Percentiles rank a stretch among this genome's conserved stretches.
phyloP scores from a whole-genome alignment of 2,113 vertebrate species.

The Progne subis region DNA sequence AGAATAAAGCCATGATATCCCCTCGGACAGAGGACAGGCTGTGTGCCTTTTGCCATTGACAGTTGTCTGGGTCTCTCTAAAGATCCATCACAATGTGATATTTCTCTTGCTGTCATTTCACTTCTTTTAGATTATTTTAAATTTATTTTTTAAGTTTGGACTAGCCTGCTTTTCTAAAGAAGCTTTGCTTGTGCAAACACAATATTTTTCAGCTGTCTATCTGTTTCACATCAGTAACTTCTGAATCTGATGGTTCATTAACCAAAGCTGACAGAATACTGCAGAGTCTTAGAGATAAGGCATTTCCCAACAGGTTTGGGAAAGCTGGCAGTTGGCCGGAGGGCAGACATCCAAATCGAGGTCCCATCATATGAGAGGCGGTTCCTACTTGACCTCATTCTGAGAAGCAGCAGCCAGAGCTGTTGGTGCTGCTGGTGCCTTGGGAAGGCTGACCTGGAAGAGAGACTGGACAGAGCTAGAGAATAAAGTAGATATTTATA shows the following conservation, averaged over 20 bases:
- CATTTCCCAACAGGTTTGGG: neutral
- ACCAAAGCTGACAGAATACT: neutral
- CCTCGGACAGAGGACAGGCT: no score
- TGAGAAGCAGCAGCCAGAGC: neutral
- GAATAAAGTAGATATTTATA: neutral
- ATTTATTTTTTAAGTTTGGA: neutral
- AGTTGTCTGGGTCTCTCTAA: no score
- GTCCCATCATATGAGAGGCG: neutral
- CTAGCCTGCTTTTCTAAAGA: neutral
- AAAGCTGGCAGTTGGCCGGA: neutral
- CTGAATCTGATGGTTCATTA: conserved; percentile 11
- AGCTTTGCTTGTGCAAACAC: neutral
- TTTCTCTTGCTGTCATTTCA: neutral
- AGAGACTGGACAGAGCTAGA: neutral
- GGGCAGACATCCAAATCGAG: neutral
- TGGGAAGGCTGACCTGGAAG: neutral
- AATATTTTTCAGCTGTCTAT: neutral
- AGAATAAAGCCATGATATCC: no score
- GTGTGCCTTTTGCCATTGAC: no score
- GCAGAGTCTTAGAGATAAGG: neutral
- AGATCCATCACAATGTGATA: neutral
- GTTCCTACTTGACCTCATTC: neutral
- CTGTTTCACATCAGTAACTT: neutral
- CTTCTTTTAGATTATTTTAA: neutral
- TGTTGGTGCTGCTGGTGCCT: neutral